Base-by-base conservation (phyloP, 2,797 vertebrate genomes). In the Arrhamphus sclerolepis region DNA sequence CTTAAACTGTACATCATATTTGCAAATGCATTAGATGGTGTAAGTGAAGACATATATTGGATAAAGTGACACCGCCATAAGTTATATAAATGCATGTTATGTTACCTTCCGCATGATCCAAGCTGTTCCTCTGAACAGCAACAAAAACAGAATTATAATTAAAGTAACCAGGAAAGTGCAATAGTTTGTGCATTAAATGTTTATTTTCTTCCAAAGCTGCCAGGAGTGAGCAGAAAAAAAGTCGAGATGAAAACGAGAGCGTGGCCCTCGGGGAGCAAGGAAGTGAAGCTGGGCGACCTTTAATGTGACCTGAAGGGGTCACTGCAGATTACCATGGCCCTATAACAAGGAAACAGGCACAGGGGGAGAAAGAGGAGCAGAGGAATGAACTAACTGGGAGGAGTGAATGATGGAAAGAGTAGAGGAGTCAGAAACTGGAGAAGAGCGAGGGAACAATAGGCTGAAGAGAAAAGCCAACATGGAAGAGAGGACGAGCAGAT, bases 251-350 rank as follows among this genome's bases (percentile, higher is more conserved):
- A 77, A 50, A 77, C n/a, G 38, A 71, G 70, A 72, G 53, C 21
- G 42, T 47, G 62, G 66, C 72, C 75, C 46, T 34, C 8, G 43
- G 76, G 81, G 73, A 54, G 42, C 77, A 28, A 63, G 69, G 77
- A 89, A 85, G 89, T 89, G 88, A 90, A 86, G 87, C 86, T 85
- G 81, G 75, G 72, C 64, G 84, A 92, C 92, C 89, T 92, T 91
- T 91, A 92, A 83, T 90, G 82, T 91, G 92, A 92, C 91, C 91
- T 91, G 88, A 90, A 90, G 90, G 87, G 90, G 90, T 91, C 85
- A 89, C 70, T 84, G 87, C 80, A 86, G 86, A 91, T 91, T 89
- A 90, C 72, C 83, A 76, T 26, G 66, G 84, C 68, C 73, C 78
- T 81, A 77, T 84, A 80, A 76, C 74, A 70, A 71, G 68, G 70